Evolutionary conservation across 2,797 vertebrate species (phyloP).

Genomic region (Mus spretus): DNA sequence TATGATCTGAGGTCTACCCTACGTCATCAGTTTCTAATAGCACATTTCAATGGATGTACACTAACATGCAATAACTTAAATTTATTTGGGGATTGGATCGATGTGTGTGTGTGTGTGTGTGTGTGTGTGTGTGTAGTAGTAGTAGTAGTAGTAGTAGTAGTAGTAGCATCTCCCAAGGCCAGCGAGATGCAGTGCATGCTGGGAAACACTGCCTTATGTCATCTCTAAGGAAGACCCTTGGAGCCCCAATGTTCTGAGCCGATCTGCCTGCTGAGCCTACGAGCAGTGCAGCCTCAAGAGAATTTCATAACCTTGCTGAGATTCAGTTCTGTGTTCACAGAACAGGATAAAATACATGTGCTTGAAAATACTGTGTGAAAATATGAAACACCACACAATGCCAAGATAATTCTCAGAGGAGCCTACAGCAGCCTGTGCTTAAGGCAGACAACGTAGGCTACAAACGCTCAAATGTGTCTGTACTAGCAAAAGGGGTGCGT

Average conservation of each 20-base stretch:
- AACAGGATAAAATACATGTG: background rate
- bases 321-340: background rate
- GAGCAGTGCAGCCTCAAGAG: background rate
- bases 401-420: background rate
- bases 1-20: background rate
- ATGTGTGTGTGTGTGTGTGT: background rate
- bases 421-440: background rate
- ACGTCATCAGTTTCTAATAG: background rate
- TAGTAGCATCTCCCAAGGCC: background rate
- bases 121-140: background rate
- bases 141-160: no score
- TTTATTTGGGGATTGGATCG: background rate
- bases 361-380: constrained; percentile 17
- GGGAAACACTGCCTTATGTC: background rate
- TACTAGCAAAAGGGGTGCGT: background rate
- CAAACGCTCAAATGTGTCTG: background rate
- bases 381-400: background rate
- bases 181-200: background rate
- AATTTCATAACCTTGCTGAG: background rate
- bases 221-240: background rate
- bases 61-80: constrained; percentile 1
- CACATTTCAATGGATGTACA: background rate
- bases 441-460: constrained; percentile 1
- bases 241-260: background rate
- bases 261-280: background rate